Evolutionary conservation across 1,140 invertebrate genomes (phyloP).

Genomic region (Nasonia vitripennis): DNA sequence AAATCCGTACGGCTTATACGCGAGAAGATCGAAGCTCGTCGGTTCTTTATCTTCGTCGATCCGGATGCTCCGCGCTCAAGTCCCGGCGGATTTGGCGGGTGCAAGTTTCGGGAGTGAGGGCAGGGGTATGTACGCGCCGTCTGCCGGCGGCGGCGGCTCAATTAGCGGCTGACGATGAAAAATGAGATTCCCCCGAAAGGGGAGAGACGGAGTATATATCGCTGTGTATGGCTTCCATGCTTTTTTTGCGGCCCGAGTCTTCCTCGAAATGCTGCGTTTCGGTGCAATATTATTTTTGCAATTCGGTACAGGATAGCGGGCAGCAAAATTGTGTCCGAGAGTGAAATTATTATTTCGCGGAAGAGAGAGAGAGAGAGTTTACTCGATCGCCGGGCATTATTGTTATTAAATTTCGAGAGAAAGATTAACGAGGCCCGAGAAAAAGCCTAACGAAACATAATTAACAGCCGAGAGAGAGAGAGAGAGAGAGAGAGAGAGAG

Average conservation of each 20-base stretch:
- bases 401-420: neutral
- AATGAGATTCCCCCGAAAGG: slow-evolving; percentile 48
- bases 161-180: slow-evolving; percentile 57
- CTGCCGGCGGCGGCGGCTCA: slow-evolving; percentile 33
- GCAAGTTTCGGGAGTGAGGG: slow-evolving; percentile 31
- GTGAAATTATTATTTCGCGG: too few relatives aligned
- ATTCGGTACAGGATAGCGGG: too few relatives aligned
- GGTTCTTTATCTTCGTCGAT: slow-evolving; percentile 25
- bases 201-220: neutral
- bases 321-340: too few relatives aligned
- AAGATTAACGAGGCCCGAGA: neutral
- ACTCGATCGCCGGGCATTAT: neutral
- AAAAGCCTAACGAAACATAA: slow-evolving; percentile 4
- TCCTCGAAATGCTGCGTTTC: neutral
- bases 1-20: slow-evolving; percentile 22
- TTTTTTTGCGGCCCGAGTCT: neutral
- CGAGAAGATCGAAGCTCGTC: slow-evolving; percentile 27
- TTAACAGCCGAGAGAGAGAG: neutral
- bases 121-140: slow-evolving; percentile 12
- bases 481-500: neutral
- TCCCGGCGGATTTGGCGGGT: slow-evolving; percentile 35
- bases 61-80: neutral
- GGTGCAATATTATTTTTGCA: neutral
- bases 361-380: neutral
- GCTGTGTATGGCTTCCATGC: neutral